Evolutionary conservation across 2,888 invertebrate species (phyloP).

Genomic region (Nemoura dubitans): DNA sequence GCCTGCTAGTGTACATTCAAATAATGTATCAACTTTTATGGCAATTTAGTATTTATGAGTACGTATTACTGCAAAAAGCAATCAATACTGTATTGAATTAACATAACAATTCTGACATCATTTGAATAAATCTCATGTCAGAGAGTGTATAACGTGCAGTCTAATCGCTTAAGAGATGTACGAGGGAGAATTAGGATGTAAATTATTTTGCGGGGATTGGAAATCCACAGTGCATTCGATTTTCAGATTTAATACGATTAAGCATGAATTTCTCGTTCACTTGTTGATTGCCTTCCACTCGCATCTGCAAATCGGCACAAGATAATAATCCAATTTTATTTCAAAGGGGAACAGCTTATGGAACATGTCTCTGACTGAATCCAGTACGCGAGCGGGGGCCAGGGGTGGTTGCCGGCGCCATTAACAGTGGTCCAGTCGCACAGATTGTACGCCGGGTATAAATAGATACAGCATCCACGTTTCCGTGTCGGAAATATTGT

Average conservation of each 20-base stretch:
- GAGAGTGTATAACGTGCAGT: background rate
- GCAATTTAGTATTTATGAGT: background rate
- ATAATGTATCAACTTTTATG: background rate
- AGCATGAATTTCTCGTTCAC: conserved; percentile 1
- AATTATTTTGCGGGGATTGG: conserved; percentile 1
- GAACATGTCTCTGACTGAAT: background rate
- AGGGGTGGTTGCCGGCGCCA: no score
- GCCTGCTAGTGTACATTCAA: background rate
- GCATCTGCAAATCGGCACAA: conserved; percentile 2
- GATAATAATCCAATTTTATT: conserved; percentile 12
- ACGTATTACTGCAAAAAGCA: background rate
- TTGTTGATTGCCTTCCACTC: conserved; percentile 23
- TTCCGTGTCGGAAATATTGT: background rate
- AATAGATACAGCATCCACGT: background rate
- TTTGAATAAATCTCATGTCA: background rate
- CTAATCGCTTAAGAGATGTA: conserved; percentile 7
- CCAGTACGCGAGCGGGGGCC: background rate
- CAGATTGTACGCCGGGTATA: background rate
- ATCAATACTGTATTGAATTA: background rate
- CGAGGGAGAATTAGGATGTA: background rate
- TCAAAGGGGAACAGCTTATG: background rate
- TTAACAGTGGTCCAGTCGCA: background rate
- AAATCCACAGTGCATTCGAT: conserved; percentile 20
- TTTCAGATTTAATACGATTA: conserved; percentile 19
- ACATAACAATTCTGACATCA: background rate